Evolutionary conservation across 2,797 vertebrate genomes (phyloP).

Genomic region (Gymnocypris eckloni): DNA sequence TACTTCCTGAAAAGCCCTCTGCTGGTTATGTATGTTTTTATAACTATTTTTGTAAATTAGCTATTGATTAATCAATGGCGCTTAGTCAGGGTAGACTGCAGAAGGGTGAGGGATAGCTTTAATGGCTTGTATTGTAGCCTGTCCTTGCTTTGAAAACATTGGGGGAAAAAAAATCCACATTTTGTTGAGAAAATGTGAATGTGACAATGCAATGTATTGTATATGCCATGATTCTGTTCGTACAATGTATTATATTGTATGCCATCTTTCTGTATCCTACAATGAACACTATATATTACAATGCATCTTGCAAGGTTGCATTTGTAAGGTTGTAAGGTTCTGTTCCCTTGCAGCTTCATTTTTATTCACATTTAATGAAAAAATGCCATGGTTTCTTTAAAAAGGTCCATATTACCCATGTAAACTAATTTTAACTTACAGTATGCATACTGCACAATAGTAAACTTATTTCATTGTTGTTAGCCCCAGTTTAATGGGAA

Average conservation of each 20-base stretch:
- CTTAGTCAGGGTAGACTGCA: neutral
- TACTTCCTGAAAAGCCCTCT: neutral
- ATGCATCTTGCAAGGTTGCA: neutral
- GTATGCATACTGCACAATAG: neutral
- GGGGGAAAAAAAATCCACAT: neutral
- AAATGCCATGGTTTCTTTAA: too few species aligned
- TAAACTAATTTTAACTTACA: neutral
- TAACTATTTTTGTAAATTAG: neutral
- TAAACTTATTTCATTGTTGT: neutral
- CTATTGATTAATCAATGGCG: conserved; percentile 20
- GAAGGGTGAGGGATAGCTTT: neutral
- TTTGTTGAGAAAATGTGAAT: too few species aligned
- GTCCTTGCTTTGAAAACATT: neutral
- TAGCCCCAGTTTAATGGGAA: neutral
- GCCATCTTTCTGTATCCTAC: neutral
- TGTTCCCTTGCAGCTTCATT: neutral
- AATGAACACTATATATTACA: neutral
- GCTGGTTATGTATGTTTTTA: neutral
- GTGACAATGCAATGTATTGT: neutral
- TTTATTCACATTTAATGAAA: neutral
- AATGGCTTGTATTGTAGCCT: neutral
- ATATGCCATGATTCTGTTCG: neutral
- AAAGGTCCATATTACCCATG: neutral
- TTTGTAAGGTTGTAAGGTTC: neutral
- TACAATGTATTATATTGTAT: neutral